Conservation (phyloP, 2,888 invertebrate species). For the Stomorhina lunata region DNA sequence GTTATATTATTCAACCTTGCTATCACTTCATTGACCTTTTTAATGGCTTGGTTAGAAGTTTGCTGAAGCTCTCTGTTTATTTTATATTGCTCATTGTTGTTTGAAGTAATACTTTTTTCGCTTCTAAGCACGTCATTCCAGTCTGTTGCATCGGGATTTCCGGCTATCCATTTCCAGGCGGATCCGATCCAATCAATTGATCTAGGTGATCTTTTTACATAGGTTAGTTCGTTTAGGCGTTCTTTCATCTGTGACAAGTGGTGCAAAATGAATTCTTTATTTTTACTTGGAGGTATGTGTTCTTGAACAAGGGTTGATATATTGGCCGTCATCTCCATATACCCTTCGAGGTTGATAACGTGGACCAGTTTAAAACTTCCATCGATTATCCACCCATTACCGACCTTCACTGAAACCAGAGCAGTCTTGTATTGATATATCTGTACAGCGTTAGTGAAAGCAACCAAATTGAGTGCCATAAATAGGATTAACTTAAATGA, state of each 20-base stretch:
- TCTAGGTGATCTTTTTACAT: background rate
- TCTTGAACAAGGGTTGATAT: background rate
- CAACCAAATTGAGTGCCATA: background rate
- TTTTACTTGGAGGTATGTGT: constrained; percentile 49
- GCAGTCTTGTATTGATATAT: too few species aligned
- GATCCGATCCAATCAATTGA: constrained; percentile 2
- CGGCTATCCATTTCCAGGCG: background rate
- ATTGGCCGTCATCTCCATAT: background rate
- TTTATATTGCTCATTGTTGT: constrained; percentile 36
- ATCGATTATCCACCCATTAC: constrained; percentile 3
- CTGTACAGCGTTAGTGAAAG: too few species aligned
- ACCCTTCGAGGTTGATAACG: background rate
- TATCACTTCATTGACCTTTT: constrained; percentile 12
- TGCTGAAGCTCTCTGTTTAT: constrained; percentile 12
- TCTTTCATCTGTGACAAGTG: constrained; percentile 14
- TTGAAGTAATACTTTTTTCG: background rate
- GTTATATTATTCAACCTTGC: constrained; percentile 4
- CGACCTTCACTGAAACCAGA: constrained; percentile 4
- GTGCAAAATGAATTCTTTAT: constrained; percentile 11
- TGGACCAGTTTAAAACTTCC: background rate
- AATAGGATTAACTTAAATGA: background rate
- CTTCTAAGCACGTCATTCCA: constrained; percentile 5
- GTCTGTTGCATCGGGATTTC: constrained; percentile 1
- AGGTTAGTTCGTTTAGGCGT: background rate
- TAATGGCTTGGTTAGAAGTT: background rate